Conservation (phyloP, 2,113 vertebrate genomes). For the Nettapus auritus region DNA sequence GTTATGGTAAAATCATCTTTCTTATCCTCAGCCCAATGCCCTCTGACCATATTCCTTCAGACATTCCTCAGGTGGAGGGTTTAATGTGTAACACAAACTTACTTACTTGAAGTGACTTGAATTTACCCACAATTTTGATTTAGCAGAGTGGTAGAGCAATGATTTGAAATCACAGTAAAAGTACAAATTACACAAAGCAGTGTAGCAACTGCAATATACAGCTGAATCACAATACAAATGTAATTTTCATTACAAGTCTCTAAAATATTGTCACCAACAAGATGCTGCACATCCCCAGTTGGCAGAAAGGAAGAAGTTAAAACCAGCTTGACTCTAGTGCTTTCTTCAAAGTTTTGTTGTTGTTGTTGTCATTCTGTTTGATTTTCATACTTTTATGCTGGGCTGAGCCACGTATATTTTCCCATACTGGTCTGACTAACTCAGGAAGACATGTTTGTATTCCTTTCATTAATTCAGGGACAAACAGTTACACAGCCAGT, state of each 20-base stretch:
- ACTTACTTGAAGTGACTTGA: neutral
- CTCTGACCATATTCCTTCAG: neutral
- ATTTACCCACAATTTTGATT: neutral
- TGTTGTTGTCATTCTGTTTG: neutral
- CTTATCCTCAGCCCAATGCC: neutral
- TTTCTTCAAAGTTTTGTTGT: neutral
- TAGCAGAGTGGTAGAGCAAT: neutral
- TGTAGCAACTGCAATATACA: too few species aligned
- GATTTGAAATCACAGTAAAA: neutral
- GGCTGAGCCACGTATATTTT: neutral
- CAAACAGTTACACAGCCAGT: neutral
- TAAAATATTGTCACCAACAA: neutral
- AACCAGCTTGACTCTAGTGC: neutral
- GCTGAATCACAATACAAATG: too few species aligned
- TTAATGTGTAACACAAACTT: neutral
- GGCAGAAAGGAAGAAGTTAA: neutral
- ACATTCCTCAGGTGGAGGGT: rapidly evolving
- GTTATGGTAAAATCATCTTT: neutral
- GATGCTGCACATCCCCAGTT: neutral
- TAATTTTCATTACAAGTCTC: neutral
- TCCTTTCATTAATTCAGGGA: neutral
- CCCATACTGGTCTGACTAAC: neutral
- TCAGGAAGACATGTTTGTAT: neutral
- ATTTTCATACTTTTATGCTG: neutral
- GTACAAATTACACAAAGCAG: neutral